Conservation (phyloP, 2,888 invertebrate species). For the Pachycephus smyrnensis region DNA sequence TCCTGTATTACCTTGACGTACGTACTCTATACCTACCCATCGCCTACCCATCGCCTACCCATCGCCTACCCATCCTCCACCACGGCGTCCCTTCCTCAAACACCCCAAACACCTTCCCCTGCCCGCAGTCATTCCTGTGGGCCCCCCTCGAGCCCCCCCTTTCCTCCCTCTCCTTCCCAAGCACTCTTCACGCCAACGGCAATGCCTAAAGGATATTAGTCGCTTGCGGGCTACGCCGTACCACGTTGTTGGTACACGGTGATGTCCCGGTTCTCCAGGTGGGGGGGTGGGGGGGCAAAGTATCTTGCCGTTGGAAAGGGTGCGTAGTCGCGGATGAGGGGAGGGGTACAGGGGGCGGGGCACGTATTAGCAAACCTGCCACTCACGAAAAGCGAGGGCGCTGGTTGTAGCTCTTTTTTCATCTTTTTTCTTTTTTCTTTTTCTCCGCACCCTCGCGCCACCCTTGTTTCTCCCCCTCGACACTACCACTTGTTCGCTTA, state of each 20-base stretch:
- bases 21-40: background rate
- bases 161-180: background rate
- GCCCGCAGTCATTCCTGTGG: background rate
- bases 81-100: too few species aligned
- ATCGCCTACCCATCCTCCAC: too few species aligned
- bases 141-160: too few species aligned
- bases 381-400: conserved; percentile 47
- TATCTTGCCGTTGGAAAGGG: too few species aligned
- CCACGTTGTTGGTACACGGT: too few species aligned
- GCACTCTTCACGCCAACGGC: background rate
- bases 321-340: background rate
- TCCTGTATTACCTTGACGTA: conserved; percentile 41
- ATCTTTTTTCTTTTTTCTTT: conserved; percentile 15
- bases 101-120: background rate
- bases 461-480: conserved; percentile 22
- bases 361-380: conserved; percentile 46
- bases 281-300: too few species aligned
- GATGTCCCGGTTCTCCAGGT: too few species aligned
- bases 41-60: too few species aligned
- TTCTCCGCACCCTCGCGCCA: conserved; percentile 20
- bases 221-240: background rate
- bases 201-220: background rate
- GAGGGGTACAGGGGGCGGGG: conserved; percentile 30
- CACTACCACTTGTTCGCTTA: conserved; percentile 13
- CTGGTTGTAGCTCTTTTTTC: conserved; percentile 48